Percentiles rank a stretch among this genome's conserved stretches.
phyloP scores from a whole-genome alignment of 2,888 invertebrate species.

The Oconnorella tubifera region DNA sequence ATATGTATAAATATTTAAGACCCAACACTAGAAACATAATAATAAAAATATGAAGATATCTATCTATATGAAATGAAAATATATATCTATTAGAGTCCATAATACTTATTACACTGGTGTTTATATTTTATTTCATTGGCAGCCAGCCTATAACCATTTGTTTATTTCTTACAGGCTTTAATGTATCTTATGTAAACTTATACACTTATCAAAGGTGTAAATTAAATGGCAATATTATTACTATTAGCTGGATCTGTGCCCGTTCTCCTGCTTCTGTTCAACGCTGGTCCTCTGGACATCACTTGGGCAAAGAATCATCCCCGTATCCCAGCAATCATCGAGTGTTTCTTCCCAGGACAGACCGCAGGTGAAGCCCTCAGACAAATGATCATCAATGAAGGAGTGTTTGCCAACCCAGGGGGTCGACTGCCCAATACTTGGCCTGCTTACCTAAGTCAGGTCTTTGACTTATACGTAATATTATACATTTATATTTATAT shows the following conservation, averaged over 20 bases:
- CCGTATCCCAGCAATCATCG: constrained; percentile 41
- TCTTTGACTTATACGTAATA: too few species aligned
- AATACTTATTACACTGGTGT: too few species aligned
- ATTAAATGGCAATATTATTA: background rate
- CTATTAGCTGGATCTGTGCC: constrained; percentile 30
- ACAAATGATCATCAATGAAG: constrained; percentile 37
- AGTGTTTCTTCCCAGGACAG: constrained; percentile 51
- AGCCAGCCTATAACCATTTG: background rate
- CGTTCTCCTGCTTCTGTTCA: constrained; percentile 45
- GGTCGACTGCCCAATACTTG: constrained; percentile 50
- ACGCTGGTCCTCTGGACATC: constrained; percentile 49
- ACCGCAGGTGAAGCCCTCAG: constrained; percentile 45
- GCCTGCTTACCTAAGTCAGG: constrained; percentile 38
- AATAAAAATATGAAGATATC: too few species aligned
- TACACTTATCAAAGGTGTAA: background rate
- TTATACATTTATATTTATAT: too few species aligned
- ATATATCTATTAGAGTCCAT: too few species aligned
- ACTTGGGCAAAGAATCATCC: constrained; percentile 40
- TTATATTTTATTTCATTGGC: background rate
- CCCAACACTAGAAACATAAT: too few species aligned
- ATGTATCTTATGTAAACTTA: background rate
- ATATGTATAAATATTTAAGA: too few species aligned
- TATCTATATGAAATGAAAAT: too few species aligned
- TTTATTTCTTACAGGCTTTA: background rate
- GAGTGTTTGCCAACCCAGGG: constrained; percentile 40